Conservation (phyloP, 1,140 invertebrate genomes). For the Stegodyphus mimosarum region DNA sequence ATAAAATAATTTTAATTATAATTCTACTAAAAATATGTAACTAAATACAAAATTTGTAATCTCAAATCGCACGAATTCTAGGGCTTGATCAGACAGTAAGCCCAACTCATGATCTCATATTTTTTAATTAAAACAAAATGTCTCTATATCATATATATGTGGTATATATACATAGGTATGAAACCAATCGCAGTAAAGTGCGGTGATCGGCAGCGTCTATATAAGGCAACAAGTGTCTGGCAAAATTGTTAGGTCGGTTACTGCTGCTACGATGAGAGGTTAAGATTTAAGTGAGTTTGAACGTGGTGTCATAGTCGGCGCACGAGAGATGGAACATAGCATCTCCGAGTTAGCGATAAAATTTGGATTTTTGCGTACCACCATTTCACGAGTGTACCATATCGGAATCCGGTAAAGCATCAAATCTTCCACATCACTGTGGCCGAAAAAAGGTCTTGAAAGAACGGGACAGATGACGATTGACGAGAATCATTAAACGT, state of each 20-base stretch:
- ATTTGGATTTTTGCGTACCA: conserved; percentile 8
- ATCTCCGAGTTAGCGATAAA: not conserved
- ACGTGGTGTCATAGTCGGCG: not conserved
- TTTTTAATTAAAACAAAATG: no score
- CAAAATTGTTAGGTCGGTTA: conserved; percentile 14
- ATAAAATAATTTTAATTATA: no score
- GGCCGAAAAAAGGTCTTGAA: not conserved
- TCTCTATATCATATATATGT: no score
- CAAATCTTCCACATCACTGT: not conserved
- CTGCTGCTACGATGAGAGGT: not conserved
- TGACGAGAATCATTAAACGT: conserved; percentile 2
- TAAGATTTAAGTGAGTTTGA: conserved; percentile 41
- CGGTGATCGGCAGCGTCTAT: not conserved
- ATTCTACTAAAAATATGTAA: no score
- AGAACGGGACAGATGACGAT: not conserved
- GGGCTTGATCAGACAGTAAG: no score
- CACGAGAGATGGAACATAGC: not conserved
- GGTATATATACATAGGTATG: not conserved
- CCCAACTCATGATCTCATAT: no score
- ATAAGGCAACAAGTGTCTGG: conserved; percentile 16
- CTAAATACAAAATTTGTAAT: no score
- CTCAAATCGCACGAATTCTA: no score
- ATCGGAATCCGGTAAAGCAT: conserved; percentile 78
- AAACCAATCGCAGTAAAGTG: not conserved
- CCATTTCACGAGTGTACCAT: conserved; percentile 74